Base-by-base conservation (phyloP, 2,888 invertebrate genomes). In the Micoletzkya japonica region DNA sequence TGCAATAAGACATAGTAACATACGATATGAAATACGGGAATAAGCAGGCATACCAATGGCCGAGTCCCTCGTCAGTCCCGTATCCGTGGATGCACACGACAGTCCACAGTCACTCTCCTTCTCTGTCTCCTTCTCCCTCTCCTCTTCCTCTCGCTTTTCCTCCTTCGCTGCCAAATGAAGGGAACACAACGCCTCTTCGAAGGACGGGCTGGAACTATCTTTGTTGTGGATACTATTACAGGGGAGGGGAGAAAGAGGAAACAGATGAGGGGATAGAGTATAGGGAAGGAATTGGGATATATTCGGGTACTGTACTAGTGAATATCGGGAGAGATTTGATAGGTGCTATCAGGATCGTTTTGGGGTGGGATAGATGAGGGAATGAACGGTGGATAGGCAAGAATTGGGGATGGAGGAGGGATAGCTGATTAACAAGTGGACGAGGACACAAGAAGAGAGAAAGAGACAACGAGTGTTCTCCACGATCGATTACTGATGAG, bases 111-210 rank as follows among this genome's bases (percentile, higher is more conserved):
- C 68, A 6, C 30, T 58, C 17, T 57, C 68, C 34, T 58, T 68
- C 26, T 28, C 39, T 34, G 24, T 17, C 20, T 59, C 59, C 17
- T 59, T 30, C 44, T 34, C 28, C 17, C 44, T 58, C 34, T 58
- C 58, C 26, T 28, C 39, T 34, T 44, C 6, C 20, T 59, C 59
- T 24, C 39, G 28, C 44, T 34, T 20, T 54, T 54, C 54, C 26
- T 68, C 68, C 20, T 49, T 58, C 17, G 68, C 68, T 1, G 68
- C 58, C n/a, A 58, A 34, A 34, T 68, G 57, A 20, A 68, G 68
- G 0, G 58, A 58, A 26, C 44, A 68, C 28, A 68, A 58, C n/a
- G 68, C 68, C 58, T 68, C 68, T 49, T 68, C 68, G 49, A 68
- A 68, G n/a, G 68, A 68, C 7, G 68, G 32, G n/a, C 68, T 68